Evolutionary conservation across 2,888 invertebrate species (phyloP).

Genomic region (Tachina fera): DNA sequence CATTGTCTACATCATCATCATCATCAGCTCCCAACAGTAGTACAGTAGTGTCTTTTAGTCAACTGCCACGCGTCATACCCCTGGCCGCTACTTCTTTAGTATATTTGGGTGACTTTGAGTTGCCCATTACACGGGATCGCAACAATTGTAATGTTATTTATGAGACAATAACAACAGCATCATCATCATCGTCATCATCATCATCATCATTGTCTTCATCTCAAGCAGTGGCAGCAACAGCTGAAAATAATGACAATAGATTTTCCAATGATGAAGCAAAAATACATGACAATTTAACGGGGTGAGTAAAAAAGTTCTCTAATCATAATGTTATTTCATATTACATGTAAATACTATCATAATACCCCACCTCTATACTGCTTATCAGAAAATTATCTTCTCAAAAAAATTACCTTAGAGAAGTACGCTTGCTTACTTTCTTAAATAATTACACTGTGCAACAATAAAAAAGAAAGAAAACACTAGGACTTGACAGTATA

Average conservation of each 20-base stretch:
- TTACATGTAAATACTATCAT: no score
- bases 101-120: slow-evolving; percentile 79
- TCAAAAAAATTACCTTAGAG: no score
- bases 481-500: no score
- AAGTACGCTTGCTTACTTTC: no score
- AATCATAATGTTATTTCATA: not conserved
- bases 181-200: not conserved
- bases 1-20: not conserved
- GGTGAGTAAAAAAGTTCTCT: slow-evolving; percentile 35
- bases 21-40: slow-evolving; percentile 11
- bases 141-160: slow-evolving; percentile 31
- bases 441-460: no score
- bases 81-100: slow-evolving; percentile 76
- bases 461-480: no score
- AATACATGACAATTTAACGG: slow-evolving; percentile 26
- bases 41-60: not conserved
- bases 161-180: not conserved
- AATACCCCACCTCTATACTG: no score
- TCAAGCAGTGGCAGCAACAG: not conserved
- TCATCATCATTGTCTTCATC: not conserved
- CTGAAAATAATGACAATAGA: not conserved
- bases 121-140: slow-evolving; percentile 76
- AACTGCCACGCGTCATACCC: slow-evolving; percentile 74
- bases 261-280: slow-evolving; percentile 12
- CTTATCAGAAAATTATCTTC: no score